These are phyloP conservation scores for Malurus melanocephalus DNA, from an alignment of 2,113 vertebrate genomes.

Conservation along the genomic window DNA sequence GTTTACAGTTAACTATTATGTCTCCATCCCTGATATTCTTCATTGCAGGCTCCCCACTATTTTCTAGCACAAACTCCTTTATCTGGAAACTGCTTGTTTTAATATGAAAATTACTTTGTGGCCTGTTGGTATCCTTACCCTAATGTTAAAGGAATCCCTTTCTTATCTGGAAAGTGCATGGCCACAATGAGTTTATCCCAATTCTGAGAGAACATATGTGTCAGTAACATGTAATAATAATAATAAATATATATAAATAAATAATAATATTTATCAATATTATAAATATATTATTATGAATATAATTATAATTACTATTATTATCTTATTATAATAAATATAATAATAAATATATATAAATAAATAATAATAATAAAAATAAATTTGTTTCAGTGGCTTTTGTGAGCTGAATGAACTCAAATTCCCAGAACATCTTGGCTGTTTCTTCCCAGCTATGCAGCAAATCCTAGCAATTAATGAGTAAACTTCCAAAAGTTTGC, in stretches of 20 bases:
- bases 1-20: not conserved
- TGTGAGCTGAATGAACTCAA: not conserved
- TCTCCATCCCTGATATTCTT: not conserved
- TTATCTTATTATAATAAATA: too few relatives aligned
- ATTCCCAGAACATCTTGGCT: not conserved
- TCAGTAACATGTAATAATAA: accelerated
- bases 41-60: accelerated
- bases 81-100: not conserved
- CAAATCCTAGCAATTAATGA: not conserved
- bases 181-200: not conserved
- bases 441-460: not conserved
- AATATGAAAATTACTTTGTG: not conserved
- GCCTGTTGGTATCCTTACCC: not conserved
- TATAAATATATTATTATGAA: too few relatives aligned
- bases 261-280: too few relatives aligned
- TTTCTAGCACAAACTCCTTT: not conserved
- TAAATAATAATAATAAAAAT: too few relatives aligned
- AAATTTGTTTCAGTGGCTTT: not conserved
- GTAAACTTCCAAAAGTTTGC: not conserved
- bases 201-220: not conserved
- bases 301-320: too few relatives aligned
- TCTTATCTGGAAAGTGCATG: not conserved
- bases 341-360: too few relatives aligned
- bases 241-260: too few relatives aligned
- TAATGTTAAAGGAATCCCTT: not conserved